Base-by-base conservation (phyloP, 53 echinoderm and acorn worm species). In the Paracentrotus lividus region DNA sequence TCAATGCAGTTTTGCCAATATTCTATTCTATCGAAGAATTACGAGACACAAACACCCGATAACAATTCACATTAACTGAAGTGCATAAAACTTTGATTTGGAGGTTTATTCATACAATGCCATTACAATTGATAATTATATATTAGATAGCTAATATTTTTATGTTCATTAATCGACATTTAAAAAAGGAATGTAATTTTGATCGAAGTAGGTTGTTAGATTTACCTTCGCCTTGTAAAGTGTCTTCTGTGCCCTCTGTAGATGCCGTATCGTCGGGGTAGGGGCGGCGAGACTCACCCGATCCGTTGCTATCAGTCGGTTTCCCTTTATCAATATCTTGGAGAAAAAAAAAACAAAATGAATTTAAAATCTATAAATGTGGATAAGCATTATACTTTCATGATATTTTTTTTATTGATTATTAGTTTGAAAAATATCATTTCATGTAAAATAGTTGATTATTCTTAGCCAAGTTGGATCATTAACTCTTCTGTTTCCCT, bases 251-350 rank as follows among this genome's bases (percentile, higher is more conserved):
- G 6, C 91, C 91, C 58, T 90, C 91, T 8, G 91, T 69, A 2
- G 90, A 89, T 27, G 90, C 90, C 33, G 91, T 90, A 90, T 90
- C 55, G 36, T 90, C 91, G 21, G 91, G 72, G 72, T 65, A 90
- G 67, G 21, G n/a, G 26, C 47, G n/a, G n/a, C 29, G 47, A 27
- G 51, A 51, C 88, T 88, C 88, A 43, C 42, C 20, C 32, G 72
- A 68, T 47, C 47, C 81, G 81, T 47, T 81, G 2, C 10, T 81
- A n/a, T 26, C n/a, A 26, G 27, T n/a, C 8, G 81, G 81, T 47
- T 81, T 81, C 9, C 47, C 81, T 5, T 81, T 81, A 38, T 36
- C 38, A 26, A 47, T 12, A 47, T 81, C 81, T 81, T 44, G 33
- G 26, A 4, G 7, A 81, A 47, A 81, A 7, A 47, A n/a, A 26